Percentiles rank a stretch among this genome's conserved stretches.
These are phyloP conservation scores for Dissostichus mawsoni DNA, from an alignment of 2,113 vertebrate genomes.

Conservation along the genomic window DNA sequence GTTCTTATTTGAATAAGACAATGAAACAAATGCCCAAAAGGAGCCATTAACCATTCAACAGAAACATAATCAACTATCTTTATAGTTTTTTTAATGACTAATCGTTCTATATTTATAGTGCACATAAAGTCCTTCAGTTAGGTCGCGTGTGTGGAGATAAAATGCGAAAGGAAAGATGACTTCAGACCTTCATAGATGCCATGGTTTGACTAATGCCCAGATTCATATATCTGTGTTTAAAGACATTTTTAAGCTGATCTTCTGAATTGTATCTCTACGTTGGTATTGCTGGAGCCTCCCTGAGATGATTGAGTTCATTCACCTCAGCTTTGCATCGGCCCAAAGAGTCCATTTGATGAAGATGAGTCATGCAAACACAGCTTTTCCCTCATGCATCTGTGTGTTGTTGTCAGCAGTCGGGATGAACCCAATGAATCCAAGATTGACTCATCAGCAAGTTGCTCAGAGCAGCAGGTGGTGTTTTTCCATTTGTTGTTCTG, in stretches of 20 bases:
- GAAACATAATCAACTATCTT: no score
- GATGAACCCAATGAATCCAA: background rate
- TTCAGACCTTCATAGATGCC: background rate
- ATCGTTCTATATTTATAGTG: no score
- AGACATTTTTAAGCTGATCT: no score
- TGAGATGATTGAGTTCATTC: background rate
- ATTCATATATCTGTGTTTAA: no score
- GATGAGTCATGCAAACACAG: conserved; percentile 2
- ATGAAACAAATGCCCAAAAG: no score
- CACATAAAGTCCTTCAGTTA: no score
- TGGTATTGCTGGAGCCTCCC: background rate
- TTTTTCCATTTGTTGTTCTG: conserved; percentile 1
- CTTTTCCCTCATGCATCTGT: background rate
- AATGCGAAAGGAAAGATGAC: background rate
- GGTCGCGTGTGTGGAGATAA: background rate
- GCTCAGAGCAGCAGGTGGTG: background rate
- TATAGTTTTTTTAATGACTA: no score
- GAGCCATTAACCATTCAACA: no score
- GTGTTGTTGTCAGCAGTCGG: conserved; percentile 3
- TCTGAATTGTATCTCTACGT: background rate
- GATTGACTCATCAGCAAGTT: background rate
- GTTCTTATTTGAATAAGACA: no score
- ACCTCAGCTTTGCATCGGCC: background rate
- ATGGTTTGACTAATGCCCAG: background rate
- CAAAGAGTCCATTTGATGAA: background rate